Base-by-base conservation (phyloP, 2,888 invertebrate species). In the Agrotis clavis region DNA sequence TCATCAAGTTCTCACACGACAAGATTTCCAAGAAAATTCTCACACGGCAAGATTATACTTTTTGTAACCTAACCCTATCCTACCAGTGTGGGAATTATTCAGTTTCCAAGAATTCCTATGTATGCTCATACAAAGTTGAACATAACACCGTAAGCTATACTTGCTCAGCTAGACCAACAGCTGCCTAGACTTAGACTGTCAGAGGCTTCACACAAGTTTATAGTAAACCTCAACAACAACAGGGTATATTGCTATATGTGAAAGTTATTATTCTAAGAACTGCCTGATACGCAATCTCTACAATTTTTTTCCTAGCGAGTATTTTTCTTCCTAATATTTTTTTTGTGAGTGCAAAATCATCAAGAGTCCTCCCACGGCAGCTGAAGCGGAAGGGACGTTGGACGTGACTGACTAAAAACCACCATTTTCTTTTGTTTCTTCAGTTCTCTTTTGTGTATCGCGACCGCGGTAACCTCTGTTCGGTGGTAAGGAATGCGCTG, bases 101-200 rank as follows among this genome's bases (percentile, higher is more conserved):
- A 13, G n/a, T n/a, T 69, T 41, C 41, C 3, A 9, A 56, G 47
- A 56, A 70, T 25, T 16, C 11, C 25, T 6, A 18, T 65, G 30
- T 13, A 9, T 19, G 7, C 5, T 21, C n/a, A 69, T 69, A 56
- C 18, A 50, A 51, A 51, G n/a, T 47, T 47, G 18, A 71, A 59
- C 51, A 53, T n/a, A 71, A 71, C 59, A 59, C 30, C 30, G 45
- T 21, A 21, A 71, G 19, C 59, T 71, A 59, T 18, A 35, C 35
- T 35, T 35, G 35, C 35, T 35, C 35, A 35, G 35, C 21, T 21
- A 65, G 21, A n/a, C 21, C 35, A 19, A 19, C 30, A 14, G 50
- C n/a, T 45, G 53, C 21, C 13, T 35, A 0, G 14, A 66, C 21
- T 63, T 63, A 50, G 21, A 30, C 57, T 51, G 50, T 73, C 50